These are phyloP conservation scores for Orthosia cruda DNA, from an alignment of 2,888 invertebrate genomes.

Conservation along the genomic window DNA sequence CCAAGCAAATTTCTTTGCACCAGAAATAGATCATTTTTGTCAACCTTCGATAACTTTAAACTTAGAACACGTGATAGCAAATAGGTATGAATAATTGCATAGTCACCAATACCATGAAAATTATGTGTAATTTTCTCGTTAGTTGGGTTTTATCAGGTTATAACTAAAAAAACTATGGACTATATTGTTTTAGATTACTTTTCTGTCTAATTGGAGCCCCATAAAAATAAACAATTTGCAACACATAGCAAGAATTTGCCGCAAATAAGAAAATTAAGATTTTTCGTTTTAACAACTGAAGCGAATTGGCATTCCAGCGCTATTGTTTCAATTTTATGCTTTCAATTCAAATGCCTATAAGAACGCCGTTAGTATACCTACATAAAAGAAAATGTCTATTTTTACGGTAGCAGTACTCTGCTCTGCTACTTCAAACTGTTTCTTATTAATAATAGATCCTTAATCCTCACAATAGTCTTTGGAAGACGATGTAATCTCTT, in stretches of 20 bases:
- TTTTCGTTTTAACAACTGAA: conserved; percentile 2
- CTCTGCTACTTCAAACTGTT: background rate
- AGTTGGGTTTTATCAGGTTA: background rate
- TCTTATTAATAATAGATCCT: background rate
- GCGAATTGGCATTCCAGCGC: conserved; percentile 2
- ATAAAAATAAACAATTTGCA: too few species aligned
- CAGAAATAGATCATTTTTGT: background rate
- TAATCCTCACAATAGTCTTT: background rate
- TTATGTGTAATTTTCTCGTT: background rate
- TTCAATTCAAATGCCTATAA: conserved; percentile 3
- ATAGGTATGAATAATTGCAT: too few species aligned
- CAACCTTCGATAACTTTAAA: background rate
- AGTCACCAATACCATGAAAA: background rate
- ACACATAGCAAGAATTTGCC: background rate
- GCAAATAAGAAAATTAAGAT: background rate
- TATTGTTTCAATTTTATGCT: conserved; percentile 5
- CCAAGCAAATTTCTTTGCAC: background rate
- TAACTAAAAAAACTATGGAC: background rate
- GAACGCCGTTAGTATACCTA: conserved; percentile 3
- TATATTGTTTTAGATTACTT: background rate
- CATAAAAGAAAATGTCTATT: conserved; percentile 12
- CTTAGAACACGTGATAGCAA: background rate
- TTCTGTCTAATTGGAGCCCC: too few species aligned
- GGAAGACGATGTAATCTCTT: background rate
- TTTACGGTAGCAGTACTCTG: background rate